Evolutionary conservation across 2,888 invertebrate species (phyloP), one percentile per base, ranked within the genome.

Genomic region (Epiblema foenella): DNA sequence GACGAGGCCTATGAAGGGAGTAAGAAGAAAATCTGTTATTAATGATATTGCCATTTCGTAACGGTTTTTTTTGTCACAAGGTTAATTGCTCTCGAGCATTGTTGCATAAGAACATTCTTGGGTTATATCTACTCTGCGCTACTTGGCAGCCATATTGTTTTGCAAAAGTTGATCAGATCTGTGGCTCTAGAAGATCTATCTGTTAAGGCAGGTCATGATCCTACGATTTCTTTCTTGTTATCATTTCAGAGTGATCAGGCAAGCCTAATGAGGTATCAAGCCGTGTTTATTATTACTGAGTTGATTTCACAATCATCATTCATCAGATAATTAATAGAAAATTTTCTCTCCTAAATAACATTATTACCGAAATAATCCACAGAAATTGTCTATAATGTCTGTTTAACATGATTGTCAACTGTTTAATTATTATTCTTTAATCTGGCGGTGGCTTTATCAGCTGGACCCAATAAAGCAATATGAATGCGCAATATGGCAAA

Each of bases 61-160:
- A 51, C 12, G 20, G 18, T 24, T 18, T 49, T 51, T 33, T 52
- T 18, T 51, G 51, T 51, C 33, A 51, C 62, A 12, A 18, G 18
- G 51, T 33, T 37, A 42, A 33, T 3, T 18, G 49, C 51, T 20
- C 2, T n/a, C 33, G 33, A 49, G 24, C 11, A 46, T 60, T 20
- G 9, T 59, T 60, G 29, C 24, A 33, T 62, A 62, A 49, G 15
- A 10, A 20, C 12, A 24, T 49, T 29, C n/a, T 29, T 17, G n/a
- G 17, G 24, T 57, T 62, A 51, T 18, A 8, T 10, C 9, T 17
- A 18, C 17, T 39, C 42, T 29, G 17, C 9, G n/a, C n/a, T 42
- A 63, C 56, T 63, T 69, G 63, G 63, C 69, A 63, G 24, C 49
- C 39, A 39, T 24, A 60, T 52, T 39, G n/a, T 60, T 68, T 63